A percentile compares a stretch with the other conserved stretches of the same genome.
Conservation (phyloP, 37 sponge, comb jelly and placozoan species). For the Trichoplax adhaerens region DNA sequence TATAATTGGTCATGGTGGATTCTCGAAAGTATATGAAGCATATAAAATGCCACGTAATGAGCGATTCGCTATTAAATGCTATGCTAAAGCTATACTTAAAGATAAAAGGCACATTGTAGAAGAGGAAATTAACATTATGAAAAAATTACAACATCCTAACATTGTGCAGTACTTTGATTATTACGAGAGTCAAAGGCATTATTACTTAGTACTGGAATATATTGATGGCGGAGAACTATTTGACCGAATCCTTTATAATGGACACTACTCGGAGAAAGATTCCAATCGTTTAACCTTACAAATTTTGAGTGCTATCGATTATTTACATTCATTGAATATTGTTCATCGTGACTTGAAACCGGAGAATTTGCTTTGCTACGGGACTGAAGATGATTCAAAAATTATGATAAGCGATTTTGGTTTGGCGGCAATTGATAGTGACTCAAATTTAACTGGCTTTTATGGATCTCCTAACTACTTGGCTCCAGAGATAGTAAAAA, state of each 20-base stretch:
- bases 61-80: conserved; percentile 7
- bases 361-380: conserved; percentile 1
- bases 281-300: not conserved
- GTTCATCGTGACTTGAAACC: no score
- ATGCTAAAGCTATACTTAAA: conserved; percentile 3
- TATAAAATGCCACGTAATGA: not conserved
- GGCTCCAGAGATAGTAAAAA: conserved; percentile 11
- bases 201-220: conserved; percentile 12
- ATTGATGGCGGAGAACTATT: conserved; percentile 10
- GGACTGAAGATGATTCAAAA: not conserved
- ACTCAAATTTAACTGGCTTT: conserved; percentile 3
- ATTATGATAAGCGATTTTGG: conserved; percentile 17
- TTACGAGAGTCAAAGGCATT: conserved; percentile 2
- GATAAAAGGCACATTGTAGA: conserved; percentile 1
- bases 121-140: not conserved
- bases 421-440: conserved; percentile 2
- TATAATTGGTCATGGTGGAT: conserved; percentile 7
- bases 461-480: conserved; percentile 6
- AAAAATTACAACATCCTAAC: conserved; percentile 2
- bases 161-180: conserved; percentile 1
- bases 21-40: conserved; percentile 9
- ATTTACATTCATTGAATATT: no score
- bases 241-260: conserved; percentile 3
- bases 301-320: no score
- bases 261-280: conserved; percentile 10